Base-by-base conservation (phyloP, 2,888 invertebrate species). In the Lacanobia wlatinum region DNA sequence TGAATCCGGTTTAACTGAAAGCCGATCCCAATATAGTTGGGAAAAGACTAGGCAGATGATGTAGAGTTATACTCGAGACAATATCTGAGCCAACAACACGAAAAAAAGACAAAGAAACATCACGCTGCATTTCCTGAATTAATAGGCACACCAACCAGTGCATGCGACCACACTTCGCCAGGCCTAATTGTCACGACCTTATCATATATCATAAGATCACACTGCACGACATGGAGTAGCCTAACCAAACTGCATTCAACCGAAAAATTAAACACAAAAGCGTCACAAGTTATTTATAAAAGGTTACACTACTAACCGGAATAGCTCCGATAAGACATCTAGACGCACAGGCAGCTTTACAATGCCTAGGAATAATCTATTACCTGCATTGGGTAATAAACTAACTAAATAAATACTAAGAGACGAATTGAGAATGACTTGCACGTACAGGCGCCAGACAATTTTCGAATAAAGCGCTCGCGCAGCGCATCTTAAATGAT, bases 391-490 rank as follows among this genome's bases (percentile, higher is more conserved):
- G 40, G 64, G 68, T 73, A 77, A 84, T 85, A 86, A 84, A 82
- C 43, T 79, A 66, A 66, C 59, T 72, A 76, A 79, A 34, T 34
- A 34, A 69, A 50, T 82, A 86, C 55, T 76, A 67, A 8, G 9
- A 62, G 55, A 68, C 60, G 43, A 77, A 87, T 83, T 75, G 14
- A 43, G 52, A 62, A 91, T 90, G 85, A 61, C 2, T 12, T 21
- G 46, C 90, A 84, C 88, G 90, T 84, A 21, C 62, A 18, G 89
- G 89, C 89, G 90, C 91, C 88, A 91, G 91, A 91, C 91, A 82
- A 73, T 82, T 82, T 84, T 85, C 71, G 76, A 85, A 88, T 89
- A 85, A 87, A 84, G 74, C 56, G 65, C 77, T 67, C 88, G 89
- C 87, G 86, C 5, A 66, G 14, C 61, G 91, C 87, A 91, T 89